Evolutionary conservation across 2,888 invertebrate species (phyloP).

Genomic region (Subacronicta megacephala): DNA sequence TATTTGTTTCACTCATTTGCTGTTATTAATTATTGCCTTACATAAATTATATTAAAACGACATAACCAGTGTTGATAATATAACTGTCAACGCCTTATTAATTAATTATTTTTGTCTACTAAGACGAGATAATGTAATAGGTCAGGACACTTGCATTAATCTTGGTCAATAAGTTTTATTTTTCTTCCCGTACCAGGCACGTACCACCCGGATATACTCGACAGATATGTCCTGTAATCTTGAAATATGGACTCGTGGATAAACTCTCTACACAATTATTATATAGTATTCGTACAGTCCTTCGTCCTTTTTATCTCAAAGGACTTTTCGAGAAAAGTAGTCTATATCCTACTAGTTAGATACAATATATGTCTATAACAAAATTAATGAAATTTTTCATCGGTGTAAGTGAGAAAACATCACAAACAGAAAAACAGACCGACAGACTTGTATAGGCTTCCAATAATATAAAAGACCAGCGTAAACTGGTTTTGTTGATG

Average conservation of each 20-base stretch:
- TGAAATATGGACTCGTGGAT: not conserved
- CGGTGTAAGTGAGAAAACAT: too few relatives aligned
- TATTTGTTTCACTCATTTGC: conserved; percentile 23
- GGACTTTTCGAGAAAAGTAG: too few relatives aligned
- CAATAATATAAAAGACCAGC: too few relatives aligned
- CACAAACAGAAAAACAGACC: too few relatives aligned
- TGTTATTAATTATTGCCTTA: conserved; percentile 30
- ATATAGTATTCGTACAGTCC: too few relatives aligned
- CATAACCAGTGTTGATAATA: conserved; percentile 32
- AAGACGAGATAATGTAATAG: conserved; percentile 37
- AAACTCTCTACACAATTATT: too few relatives aligned
- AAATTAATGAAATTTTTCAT: too few relatives aligned
- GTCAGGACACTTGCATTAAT: conserved; percentile 24
- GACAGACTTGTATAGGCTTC: too few relatives aligned
- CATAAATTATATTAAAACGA: conserved; percentile 33
- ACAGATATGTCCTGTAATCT: conserved; percentile 8
- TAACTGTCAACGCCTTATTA: conserved; percentile 41
- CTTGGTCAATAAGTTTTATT: conserved; percentile 9
- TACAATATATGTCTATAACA: too few relatives aligned
- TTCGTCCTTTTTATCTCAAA: too few relatives aligned
- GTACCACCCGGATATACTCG: conserved; percentile 1
- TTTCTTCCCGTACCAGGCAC: conserved; percentile 40
- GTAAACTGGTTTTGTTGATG: too few relatives aligned
- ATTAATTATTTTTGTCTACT: conserved; percentile 41
- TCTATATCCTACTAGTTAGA: too few relatives aligned